A percentile compares a stretch with the other conserved stretches of the same genome.
phyloP scores from a whole-genome alignment of 2,888 invertebrate genomes.

The Eupithecia subfuscata region DNA sequence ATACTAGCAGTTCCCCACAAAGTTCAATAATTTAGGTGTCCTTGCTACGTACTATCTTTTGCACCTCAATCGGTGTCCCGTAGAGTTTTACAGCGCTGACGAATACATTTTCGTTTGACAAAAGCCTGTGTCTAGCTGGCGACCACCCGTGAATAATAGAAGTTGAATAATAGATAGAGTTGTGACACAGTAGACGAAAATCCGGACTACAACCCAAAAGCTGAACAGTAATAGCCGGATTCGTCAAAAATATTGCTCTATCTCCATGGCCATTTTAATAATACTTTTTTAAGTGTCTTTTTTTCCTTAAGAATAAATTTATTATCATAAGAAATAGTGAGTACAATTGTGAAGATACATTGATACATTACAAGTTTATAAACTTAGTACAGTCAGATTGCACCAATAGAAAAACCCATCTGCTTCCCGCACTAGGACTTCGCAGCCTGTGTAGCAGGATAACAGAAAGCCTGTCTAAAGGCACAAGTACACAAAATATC shows the following conservation, averaged over 20 bases:
- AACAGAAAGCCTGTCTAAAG: no score
- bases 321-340: no score
- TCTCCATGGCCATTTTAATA: background rate
- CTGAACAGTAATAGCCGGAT: background rate
- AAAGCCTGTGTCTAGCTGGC: conserved; percentile 54
- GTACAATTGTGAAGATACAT: no score
- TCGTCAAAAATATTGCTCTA: background rate
- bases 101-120: conserved; percentile 68
- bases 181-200: conserved; percentile 3
- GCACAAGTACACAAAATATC: no score
- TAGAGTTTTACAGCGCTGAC: conserved; percentile 63
- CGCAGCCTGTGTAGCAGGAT: no score
- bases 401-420: no score
- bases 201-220: background rate
- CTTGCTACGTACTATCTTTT: conserved; percentile 28
- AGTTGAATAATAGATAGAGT: conserved; percentile 34
- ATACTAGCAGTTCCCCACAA: background rate
- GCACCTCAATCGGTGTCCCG: conserved; percentile 49
- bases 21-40: conserved; percentile 23
- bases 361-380: no score
- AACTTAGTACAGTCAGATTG: no score
- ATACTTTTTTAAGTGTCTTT: no score
- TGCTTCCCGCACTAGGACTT: no score
- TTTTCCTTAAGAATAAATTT: no score
- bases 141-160: conserved; percentile 76